Base-by-base conservation (phyloP, 2,113 vertebrate genomes). In the Mugil cephalus region DNA sequence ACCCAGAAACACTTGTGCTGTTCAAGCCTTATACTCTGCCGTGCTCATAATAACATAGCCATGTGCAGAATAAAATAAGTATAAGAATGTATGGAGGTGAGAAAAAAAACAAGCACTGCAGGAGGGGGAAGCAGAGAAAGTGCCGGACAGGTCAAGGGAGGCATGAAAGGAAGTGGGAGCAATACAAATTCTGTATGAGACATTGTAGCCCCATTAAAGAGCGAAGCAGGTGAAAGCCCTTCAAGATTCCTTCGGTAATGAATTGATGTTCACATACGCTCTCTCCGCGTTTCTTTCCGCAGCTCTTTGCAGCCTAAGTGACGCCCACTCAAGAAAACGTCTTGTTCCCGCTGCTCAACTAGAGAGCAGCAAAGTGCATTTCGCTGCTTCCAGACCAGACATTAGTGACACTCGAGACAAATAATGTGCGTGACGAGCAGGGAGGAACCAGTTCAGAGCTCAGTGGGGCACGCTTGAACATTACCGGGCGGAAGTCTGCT, bases 291-390 rank as follows among this genome's bases (percentile, higher is more conserved):
- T n/a, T 74, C 45, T 65, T 7, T 15, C 40, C 10, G 24, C 40
- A 62, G n/a, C 8, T 56, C 66, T 73, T 40, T 43, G 51, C 61
- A 15, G 21, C 42, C 55, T 35, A 15, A 40, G 36, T 14, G 47
- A 62, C 47, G 45, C 51, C 38, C 53, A 39, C 63, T 67, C 68
- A 65, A n/a, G 42, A 47, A 75, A 75, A 61, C 3, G 19, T 40
- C 52, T 68, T 14, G 59, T 63, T 74, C 69, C 42, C 13, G 46
- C 45, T 39, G 75, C 60, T 66, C 13, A 53, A 66, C 64, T 48
- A 3, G 50, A 78, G 64, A 73, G 59, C 71, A 24, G 45, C 30
- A 59, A 53, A 69, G 75, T 74, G 75, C 70, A 62, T 53, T 79
- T 64, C 3, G 2, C 47, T 53, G 71, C 74, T 51, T 58, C 54